These are phyloP conservation scores for Cairina moschata DNA, from an alignment of 2,113 vertebrate genomes.

Conservation along the genomic window DNA sequence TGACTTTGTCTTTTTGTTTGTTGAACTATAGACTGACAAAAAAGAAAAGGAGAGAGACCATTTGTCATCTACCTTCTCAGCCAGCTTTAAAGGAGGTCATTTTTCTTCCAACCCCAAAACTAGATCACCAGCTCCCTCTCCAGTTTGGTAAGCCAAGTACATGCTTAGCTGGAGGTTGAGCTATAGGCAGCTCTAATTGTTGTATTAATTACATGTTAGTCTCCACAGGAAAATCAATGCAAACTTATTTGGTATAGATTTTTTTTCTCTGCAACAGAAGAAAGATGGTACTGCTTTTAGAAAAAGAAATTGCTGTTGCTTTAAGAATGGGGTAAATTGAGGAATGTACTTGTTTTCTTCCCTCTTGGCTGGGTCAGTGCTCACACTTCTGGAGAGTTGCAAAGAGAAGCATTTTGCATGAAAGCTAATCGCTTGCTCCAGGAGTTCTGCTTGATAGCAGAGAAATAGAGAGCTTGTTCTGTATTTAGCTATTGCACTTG, in stretches of 20 bases:
- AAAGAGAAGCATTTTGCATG: neutral
- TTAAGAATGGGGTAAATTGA: neutral
- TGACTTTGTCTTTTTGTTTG: conserved; percentile 68
- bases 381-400: neutral
- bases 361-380: neutral
- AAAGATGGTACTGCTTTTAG: neutral
- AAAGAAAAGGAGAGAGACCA: conserved; percentile 82
- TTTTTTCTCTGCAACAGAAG: neutral
- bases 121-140: conserved; percentile 81
- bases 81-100: conserved; percentile 77
- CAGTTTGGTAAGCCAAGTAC: conserved; percentile 84
- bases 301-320: neutral
- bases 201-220: neutral
- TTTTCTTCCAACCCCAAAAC: conserved; percentile 82
- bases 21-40: conserved; percentile 75
- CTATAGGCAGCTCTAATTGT: neutral
- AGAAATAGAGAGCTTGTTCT: neutral
- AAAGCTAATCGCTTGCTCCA: neutral
- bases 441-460: neutral
- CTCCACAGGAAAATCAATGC: neutral
- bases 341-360: neutral
- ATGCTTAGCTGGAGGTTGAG: neutral
- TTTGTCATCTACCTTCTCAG: conserved; percentile 81
- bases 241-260: neutral
- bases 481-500: neutral